A percentile compares a stretch with the other conserved stretches of the same genome.
These are phyloP conservation scores for Oncopodura yosiiana DNA, from an alignment of 1,140 invertebrate genomes.

Conservation along the genomic window DNA sequence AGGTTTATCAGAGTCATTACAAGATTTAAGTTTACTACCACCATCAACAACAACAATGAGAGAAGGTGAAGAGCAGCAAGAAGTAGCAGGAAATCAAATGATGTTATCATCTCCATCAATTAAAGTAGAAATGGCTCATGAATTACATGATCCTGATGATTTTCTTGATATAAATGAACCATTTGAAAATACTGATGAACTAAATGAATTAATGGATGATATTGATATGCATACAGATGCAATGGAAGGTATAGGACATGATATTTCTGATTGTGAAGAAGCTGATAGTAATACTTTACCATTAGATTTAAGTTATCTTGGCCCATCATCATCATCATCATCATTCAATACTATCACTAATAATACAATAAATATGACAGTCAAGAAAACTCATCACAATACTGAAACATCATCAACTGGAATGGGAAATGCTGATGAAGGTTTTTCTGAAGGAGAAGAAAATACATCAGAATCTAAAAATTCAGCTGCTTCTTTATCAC, in stretches of 20 bases:
- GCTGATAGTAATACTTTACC: conserved; percentile 15
- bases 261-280: conserved; percentile 13
- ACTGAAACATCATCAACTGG: conserved; percentile 79
- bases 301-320: conserved; percentile 14
- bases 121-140: too few species aligned
- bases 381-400: conserved; percentile 70
- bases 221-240: conserved; percentile 8
- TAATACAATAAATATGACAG: too few species aligned
- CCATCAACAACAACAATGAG: too few species aligned
- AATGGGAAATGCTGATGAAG: conserved; percentile 21
- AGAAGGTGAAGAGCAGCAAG: too few species aligned
- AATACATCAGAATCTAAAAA: conserved; percentile 13
- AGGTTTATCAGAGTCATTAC: conserved; percentile 8
- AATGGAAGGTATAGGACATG: conserved; percentile 1
- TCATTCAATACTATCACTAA: conserved; percentile 61
- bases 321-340: neutral
- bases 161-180: too few species aligned
- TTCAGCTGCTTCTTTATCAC: conserved; percentile 12
- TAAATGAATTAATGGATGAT: neutral
- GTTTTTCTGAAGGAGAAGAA: conserved; percentile 28
- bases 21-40: conserved; percentile 15
- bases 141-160: too few species aligned
- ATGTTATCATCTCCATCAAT: too few species aligned
- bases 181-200: too few species aligned
- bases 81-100: too few species aligned